A percentile compares a stretch with the other conserved stretches of the same genome.
phyloP scores from a whole-genome alignment of 2,113 vertebrate genomes.

The Antechinus stuartii region DNA sequence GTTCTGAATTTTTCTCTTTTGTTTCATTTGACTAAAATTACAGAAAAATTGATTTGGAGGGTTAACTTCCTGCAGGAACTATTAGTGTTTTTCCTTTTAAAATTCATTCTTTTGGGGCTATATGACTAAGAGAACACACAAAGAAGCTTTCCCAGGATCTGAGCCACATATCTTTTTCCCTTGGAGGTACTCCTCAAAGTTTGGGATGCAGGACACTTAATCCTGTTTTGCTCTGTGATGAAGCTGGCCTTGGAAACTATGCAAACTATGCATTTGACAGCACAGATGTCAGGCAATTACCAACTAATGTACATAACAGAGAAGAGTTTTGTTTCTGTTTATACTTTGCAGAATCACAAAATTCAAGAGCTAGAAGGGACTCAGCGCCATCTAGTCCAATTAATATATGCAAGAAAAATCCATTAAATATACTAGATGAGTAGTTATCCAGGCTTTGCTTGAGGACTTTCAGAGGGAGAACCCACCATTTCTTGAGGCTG shows the following conservation, averaged over 20 bases:
- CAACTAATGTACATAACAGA: background rate
- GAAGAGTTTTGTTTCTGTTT: background rate
- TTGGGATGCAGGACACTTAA: background rate
- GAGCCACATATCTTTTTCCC: background rate
- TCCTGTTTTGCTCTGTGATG: background rate
- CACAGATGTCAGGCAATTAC: slow-evolving; percentile 3
- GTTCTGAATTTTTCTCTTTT: background rate
- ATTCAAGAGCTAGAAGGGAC: background rate
- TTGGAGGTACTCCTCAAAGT: background rate
- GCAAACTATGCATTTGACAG: background rate
- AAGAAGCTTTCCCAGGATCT: background rate
- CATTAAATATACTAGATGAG: background rate
- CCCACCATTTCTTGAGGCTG: background rate
- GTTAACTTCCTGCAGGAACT: background rate
- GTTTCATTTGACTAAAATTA: background rate
- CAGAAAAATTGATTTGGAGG: background rate
- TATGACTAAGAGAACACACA: background rate
- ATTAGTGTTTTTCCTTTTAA: background rate
- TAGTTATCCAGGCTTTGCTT: background rate
- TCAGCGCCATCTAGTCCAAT: background rate
- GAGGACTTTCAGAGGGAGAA: background rate
- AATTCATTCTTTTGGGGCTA: background rate
- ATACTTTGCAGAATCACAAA: background rate
- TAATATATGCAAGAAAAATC: background rate
- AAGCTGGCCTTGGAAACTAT: background rate